Percentiles rank a stretch among this genome's conserved stretches.
Conservation (phyloP, 1,140 invertebrate species). For the Ridgeia piscesae region DNA sequence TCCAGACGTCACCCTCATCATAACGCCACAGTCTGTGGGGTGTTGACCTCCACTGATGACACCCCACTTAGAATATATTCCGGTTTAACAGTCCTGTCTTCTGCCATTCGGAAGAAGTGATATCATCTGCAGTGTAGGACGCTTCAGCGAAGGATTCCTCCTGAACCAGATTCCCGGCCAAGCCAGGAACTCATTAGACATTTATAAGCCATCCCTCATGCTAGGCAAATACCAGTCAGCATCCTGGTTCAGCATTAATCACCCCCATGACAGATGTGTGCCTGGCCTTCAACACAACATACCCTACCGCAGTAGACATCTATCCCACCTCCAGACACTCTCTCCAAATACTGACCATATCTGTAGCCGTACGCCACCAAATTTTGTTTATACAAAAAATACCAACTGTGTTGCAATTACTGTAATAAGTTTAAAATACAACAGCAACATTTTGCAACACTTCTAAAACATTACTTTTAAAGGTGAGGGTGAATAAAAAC, state of each 20-base stretch:
- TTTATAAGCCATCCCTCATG: constrained; percentile 1
- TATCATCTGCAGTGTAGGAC: not conserved
- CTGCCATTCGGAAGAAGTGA: not conserved
- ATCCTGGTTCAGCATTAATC: not conserved
- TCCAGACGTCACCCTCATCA: not conserved
- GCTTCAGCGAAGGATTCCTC: not conserved
- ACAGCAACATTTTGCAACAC: too few relatives aligned
- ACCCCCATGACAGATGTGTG: not conserved
- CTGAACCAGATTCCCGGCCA: not conserved
- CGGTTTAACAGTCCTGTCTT: not conserved
- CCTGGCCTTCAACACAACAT: not conserved
- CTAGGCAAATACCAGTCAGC: not conserved
- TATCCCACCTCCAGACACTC: not conserved
- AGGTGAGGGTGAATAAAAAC: not conserved
- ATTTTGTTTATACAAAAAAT: not conserved
- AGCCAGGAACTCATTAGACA: not conserved
- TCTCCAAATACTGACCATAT: not conserved
- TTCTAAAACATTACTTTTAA: too few relatives aligned
- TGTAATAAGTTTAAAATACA: too few relatives aligned
- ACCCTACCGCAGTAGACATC: not conserved
- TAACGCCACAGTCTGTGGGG: not conserved
- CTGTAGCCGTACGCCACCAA: not conserved
- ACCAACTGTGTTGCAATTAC: not conserved
- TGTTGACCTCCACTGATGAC: not conserved
- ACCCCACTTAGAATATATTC: not conserved